These are phyloP conservation scores for Brachypteracias leptosomus DNA, from an alignment of 2,113 vertebrate species.

Conservation along the genomic window DNA sequence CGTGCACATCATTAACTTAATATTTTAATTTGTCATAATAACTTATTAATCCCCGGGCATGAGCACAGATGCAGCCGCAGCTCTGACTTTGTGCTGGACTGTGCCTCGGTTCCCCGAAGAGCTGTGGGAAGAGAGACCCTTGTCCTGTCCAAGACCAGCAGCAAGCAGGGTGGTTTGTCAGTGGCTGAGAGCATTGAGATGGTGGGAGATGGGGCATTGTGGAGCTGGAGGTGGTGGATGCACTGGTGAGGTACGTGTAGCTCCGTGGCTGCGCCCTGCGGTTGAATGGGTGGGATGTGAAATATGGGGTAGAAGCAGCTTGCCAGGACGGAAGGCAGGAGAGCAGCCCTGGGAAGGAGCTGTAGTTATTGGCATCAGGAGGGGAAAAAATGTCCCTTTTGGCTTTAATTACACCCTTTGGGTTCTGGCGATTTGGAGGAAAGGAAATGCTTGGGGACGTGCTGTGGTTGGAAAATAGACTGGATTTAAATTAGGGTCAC, in stretches of 20 bases:
- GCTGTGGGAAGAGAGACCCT: neutral
- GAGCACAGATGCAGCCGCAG: fast-evolving
- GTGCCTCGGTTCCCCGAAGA: neutral
- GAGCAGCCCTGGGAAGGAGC: neutral
- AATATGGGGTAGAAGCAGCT: neutral
- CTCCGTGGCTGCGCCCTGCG: fast-evolving
- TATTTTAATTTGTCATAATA: conserved; percentile 51
- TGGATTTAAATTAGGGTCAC: neutral
- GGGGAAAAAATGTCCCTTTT: neutral
- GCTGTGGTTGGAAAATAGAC: conserved; percentile 14
- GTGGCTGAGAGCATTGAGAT: fast-evolving
- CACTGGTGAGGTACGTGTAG: fast-evolving
- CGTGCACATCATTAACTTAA: conserved; percentile 21
- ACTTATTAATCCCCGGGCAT: conserved; percentile 13
- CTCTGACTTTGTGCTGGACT: neutral
- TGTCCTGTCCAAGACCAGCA: neutral
- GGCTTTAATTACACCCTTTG: conserved; percentile 1
- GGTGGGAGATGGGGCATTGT: fast-evolving
- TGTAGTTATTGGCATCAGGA: neutral
- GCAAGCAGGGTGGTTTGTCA: neutral
- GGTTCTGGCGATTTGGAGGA: neutral
- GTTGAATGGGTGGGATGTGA: neutral
- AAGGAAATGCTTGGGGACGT: neutral
- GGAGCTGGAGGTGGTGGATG: neutral
- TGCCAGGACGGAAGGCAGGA: conserved; percentile 7